Base-by-base conservation (phyloP, 2,888 invertebrate species). In the Caenorhabditis uteleia region DNA sequence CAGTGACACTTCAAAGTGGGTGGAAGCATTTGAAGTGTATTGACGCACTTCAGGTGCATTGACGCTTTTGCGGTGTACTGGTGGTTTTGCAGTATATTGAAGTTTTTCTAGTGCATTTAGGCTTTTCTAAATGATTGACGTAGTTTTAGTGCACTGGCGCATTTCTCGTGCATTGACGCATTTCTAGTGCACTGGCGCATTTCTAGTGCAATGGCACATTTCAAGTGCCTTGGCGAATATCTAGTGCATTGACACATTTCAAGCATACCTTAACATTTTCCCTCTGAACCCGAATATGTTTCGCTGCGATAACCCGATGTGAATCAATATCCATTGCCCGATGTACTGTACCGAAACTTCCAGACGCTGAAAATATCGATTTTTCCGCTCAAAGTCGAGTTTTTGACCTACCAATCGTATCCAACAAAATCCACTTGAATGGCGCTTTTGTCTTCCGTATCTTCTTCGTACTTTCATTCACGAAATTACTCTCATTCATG, bases 281-380 rank as follows among this genome's bases (percentile, higher is more conserved):
- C 1, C 46, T 34, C 29, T 39, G 43, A 18, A 62, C 53, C 12
- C 60, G 39, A n/a, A 86, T 85, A 80, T 93, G 93, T 86, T 95
- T 95, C 89, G 95, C 93, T 6, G 95, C 95, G 87, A 95, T 89
- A 79, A 95, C 87, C 84, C 93, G 93, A 20, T 93, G 93, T 34
- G 90, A 91, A 78, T 90, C 90, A 82, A 92, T 92, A 85, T 95
- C 95, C 21, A 95, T 92, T 14, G 93, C 93, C 0, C 93, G 93
- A 85, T 94, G 94, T 47, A 95, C 95, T 87, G 93, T 93, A 3
- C 94, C 95, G 84, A 93, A 95, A 67, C 91, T 88, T 10, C 95
- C 95, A 75, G 92, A 91, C 0, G 94, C 95, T 86, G 71, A 20
- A 66, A 60, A 45, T 21, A 21, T 7, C 8, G 12, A 2, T 3